Base-by-base conservation (phyloP, 2,888 invertebrate genomes). In the Smittia aterrima region DNA sequence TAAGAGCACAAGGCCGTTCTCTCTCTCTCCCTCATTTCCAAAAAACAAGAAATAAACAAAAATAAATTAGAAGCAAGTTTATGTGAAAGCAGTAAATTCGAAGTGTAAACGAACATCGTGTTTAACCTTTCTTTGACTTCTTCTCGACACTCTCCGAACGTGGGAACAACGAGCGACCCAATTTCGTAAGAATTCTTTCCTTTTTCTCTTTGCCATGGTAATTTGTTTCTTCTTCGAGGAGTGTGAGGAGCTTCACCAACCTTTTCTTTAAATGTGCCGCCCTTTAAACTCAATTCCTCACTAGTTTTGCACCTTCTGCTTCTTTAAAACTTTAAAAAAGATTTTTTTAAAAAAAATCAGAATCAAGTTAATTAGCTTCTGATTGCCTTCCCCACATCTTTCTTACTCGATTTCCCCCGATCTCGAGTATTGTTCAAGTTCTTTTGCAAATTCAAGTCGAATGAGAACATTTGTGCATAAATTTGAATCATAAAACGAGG, bases 331-430 rank as follows among this genome's bases (percentile, higher is more conserved):
- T 32, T 32, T 32, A 32, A 32, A 3, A 32, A 32, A 9, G 9
- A 32, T 6, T 6, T 6, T 9, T 32, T 9, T 9, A 3, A 47
- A 47, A 58, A 58, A 20, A 18, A 20, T 22, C 18, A 7, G 18
- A 58, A 58, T 58, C 18, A 58, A 58, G 16, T 58, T 18, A 58
- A 58, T 58, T 58, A 58, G 58, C 9, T 20, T 11, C 58, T 58
- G 18, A 58, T 58, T 58, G 58, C 58, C 58, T 58, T 22, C 58
- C 9, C 32, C 9, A 32, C 32, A 32, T 32, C 32, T 32, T 32
- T 58, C 22, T 47, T 47, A 22, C 16, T 18, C 58, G 16, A 22
- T 47, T 11, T 47, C 2, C n/a, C n/a, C 11, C 47, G 6, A 47
- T n/a, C 47, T 13, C n/a, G 11, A 47, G 32, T 9, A 32, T 32